Evolutionary conservation across 2,888 invertebrate species (phyloP).

Genomic region (Neoascia interrupta): DNA sequence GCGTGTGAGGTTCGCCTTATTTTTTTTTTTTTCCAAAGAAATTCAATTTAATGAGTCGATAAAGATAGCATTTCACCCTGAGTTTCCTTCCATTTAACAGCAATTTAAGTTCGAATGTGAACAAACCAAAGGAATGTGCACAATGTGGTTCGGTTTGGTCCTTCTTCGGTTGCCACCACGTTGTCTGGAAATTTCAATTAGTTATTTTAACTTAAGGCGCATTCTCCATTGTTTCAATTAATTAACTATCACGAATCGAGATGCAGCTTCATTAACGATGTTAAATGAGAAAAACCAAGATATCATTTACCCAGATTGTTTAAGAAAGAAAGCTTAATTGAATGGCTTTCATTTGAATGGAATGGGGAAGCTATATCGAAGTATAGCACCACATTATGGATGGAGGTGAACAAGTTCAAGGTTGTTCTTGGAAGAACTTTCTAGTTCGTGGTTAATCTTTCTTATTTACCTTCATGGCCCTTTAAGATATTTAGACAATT

Average conservation of each 20-base stretch:
- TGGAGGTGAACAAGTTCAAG: too few relatives aligned
- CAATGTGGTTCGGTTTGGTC: slow-evolving; percentile 13
- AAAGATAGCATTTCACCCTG: slow-evolving; percentile 51
- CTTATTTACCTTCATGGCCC: too few relatives aligned
- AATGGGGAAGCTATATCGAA: too few relatives aligned
- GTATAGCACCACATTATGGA: too few relatives aligned
- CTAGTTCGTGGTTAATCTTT: too few relatives aligned
- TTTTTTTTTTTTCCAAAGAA: slow-evolving; percentile 24
- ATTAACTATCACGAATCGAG: slow-evolving; percentile 35
- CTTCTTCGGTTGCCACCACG: slow-evolving; percentile 37
- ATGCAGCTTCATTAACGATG: slow-evolving; percentile 52
- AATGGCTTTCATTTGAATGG: too few relatives aligned
- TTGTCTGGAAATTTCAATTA: slow-evolving; percentile 38
- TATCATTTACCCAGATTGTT: too few relatives aligned
- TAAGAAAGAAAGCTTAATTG: too few relatives aligned
- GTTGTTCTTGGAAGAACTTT: too few relatives aligned
- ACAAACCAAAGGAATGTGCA: slow-evolving; percentile 15
- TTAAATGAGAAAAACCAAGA: slow-evolving; percentile 7
- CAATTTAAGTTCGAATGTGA: background rate
- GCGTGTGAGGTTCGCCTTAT: slow-evolving; percentile 25
- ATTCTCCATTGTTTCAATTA: slow-evolving; percentile 53
- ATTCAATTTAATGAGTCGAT: slow-evolving; percentile 65
- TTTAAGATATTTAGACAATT: too few relatives aligned
- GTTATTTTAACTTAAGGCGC: slow-evolving; percentile 44
- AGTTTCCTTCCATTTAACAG: slow-evolving; percentile 31